A percentile compares a stretch with the other conserved stretches of the same genome.
Evolutionary conservation across 1,140 invertebrate species (phyloP).

Genomic region (honey bee (Apis mellifera)): DNA sequence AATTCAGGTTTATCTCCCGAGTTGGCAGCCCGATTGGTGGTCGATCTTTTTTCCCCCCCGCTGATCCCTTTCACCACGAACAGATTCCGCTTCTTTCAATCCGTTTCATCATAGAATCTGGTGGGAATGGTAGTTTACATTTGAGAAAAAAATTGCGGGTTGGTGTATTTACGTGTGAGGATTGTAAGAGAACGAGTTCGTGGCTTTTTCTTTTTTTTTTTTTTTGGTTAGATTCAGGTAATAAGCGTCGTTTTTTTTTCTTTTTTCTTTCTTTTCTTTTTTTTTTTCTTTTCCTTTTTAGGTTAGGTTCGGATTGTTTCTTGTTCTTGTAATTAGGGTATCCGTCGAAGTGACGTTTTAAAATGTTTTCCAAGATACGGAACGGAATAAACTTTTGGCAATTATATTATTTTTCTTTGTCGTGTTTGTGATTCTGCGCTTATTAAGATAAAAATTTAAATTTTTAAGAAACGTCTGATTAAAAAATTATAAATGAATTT

Average conservation of each 20-base stretch:
- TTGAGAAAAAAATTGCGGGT: background rate
- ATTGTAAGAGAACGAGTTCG: background rate
- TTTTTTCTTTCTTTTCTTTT: no score
- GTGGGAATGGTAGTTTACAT: background rate
- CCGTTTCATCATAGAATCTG: background rate
- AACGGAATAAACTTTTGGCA: background rate
- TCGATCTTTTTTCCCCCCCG: background rate
- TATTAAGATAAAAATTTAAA: no score
- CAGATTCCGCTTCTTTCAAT: background rate
- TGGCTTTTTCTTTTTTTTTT: background rate
- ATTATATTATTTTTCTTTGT: fast-evolving
- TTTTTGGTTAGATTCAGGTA: background rate
- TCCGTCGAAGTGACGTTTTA: background rate
- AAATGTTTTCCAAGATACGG: background rate
- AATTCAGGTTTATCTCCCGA: background rate
- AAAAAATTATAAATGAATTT: background rate
- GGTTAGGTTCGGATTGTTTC: background rate
- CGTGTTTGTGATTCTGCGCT: background rate
- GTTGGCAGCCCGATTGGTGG: constrained; percentile 1
- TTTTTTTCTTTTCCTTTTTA: no score
- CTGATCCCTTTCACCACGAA: background rate
- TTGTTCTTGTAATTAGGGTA: background rate
- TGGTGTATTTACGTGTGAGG: background rate
- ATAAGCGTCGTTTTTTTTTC: no score
- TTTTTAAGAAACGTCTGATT: no score